A percentile compares a stretch with the other conserved stretches of the same genome.
Conservation (phyloP, 2,888 invertebrate species). For the Melanophora roralis region DNA sequence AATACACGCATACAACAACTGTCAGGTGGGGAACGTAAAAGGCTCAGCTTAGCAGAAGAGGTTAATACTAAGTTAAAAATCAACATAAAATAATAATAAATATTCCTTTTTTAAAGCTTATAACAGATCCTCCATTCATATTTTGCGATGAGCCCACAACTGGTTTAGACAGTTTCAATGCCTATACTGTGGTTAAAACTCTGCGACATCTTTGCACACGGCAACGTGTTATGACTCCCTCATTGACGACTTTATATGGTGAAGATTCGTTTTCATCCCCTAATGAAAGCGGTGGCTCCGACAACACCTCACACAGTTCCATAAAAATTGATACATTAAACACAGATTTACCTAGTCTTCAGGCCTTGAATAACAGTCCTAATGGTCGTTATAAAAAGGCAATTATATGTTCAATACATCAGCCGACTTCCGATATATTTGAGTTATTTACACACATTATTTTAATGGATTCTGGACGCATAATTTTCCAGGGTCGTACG, state of each 20-base stretch:
- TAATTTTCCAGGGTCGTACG: slow-evolving; percentile 87
- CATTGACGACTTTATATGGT: slow-evolving; percentile 70
- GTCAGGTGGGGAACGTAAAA: slow-evolving; percentile 93
- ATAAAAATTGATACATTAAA: slow-evolving; percentile 72
- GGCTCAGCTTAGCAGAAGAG: slow-evolving; percentile 92
- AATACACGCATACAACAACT: slow-evolving; percentile 85
- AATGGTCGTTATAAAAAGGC: slow-evolving; percentile 79
- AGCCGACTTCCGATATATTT: slow-evolving; percentile 91
- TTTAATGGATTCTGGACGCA: slow-evolving; percentile 86
- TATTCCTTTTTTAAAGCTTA: slow-evolving; percentile 79
- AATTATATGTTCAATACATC: slow-evolving; percentile 92
- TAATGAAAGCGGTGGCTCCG: slow-evolving; percentile 63
- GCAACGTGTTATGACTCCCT: slow-evolving; percentile 75
- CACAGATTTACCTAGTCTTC: slow-evolving; percentile 67
- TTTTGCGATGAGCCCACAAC: slow-evolving; percentile 97
- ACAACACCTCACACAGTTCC: slow-evolving; percentile 64
- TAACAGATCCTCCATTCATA: slow-evolving; percentile 91
- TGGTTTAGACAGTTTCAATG: slow-evolving; percentile 93
- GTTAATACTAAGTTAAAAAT: slow-evolving; percentile 76
- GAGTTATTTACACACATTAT: slow-evolving; percentile 89
- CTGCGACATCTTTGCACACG: slow-evolving; percentile 79
- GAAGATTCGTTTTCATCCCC: slow-evolving; percentile 68
- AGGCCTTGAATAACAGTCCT: slow-evolving; percentile 68
- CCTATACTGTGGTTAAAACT: slow-evolving; percentile 86
- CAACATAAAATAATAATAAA: background rate